Evolutionary conservation across 2,113 vertebrate species (phyloP).

Genomic region (Oncorhynchus nerka): DNA sequence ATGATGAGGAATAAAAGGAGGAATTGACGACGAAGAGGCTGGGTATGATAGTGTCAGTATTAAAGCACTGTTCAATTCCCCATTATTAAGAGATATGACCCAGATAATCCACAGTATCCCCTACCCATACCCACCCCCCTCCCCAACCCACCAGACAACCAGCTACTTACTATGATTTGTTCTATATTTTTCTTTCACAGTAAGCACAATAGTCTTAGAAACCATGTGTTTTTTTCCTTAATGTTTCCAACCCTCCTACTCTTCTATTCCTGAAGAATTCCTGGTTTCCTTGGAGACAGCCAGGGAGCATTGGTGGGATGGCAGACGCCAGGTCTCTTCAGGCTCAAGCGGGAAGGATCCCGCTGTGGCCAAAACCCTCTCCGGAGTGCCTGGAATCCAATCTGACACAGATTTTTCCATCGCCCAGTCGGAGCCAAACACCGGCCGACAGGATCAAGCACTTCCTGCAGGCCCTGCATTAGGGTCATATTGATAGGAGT

Average conservation of each 20-base stretch:
- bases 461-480: constrained; percentile 34
- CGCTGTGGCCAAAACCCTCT: constrained; percentile 14
- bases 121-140: too few species aligned
- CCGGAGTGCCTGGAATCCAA: constrained; percentile 25
- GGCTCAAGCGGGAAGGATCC: constrained; percentile 25
- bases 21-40: too few species aligned
- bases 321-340: constrained; percentile 35
- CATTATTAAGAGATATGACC: too few species aligned
- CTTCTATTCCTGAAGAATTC: not conserved
- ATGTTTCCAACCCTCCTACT: not conserved
- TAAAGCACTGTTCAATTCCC: too few species aligned
- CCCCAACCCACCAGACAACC: too few species aligned
- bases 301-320: not conserved
- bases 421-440: constrained; percentile 43
- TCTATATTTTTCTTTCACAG: too few species aligned
- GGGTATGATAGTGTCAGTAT: too few species aligned
- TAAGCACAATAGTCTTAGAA: too few species aligned
- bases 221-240: not conserved
- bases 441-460: constrained; percentile 43
- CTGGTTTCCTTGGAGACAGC: constrained; percentile 27
- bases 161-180: too few species aligned
- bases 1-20: too few species aligned
- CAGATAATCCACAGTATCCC: too few species aligned
- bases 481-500: too few species aligned
- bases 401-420: constrained; percentile 43